Base-by-base conservation (phyloP, 2,113 vertebrate genomes). In the Sebastes schlegelii region DNA sequence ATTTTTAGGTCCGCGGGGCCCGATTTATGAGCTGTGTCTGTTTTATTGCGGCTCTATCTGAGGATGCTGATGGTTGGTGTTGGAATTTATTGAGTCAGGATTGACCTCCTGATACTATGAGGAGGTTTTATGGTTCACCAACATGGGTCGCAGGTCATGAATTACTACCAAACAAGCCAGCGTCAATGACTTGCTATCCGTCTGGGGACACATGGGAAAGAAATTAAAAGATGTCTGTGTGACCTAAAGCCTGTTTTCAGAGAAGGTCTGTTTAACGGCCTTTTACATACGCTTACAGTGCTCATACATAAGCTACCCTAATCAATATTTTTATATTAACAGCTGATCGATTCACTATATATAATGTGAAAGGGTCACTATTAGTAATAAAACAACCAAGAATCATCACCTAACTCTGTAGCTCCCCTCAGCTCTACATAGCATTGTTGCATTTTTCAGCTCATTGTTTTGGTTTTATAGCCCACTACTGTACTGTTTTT, bases 161-260 rank as follows among this genome's bases (percentile, higher is more conserved):
- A 90, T 91, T 91, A 92, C 86, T 73, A 83, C 82, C 85, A 88
- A 91, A 93, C 88, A 90, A 93, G 86, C 77, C 68, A 19, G 79
- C n/a, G 42, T 80, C 81, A 82, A 21, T 62, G 52, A 63, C 68
- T 77, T 80, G 82, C 85, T 76, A 86, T 83, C 74, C 52, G 87
- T 88, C 82, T 77, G 6, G 57, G 48, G 73, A 81, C 60, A 77
- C 51, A 19, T 34, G 10, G 46, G 21, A 9, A 43, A 51, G 48
- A 81, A 77, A 74, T 80, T 49, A 77, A 70, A 87, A 81, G 46
- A 82, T 65, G 55, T 60, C 45, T 71, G 26, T 54, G 40, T 81
- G 13, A 67, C 40, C 52, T 75, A 46, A 75, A 52, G 8, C 16
- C 1, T 9, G 19, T 65, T 78, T 83, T 75, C 19, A 55, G 7